A percentile compares a stretch with the other conserved stretches of the same genome.
Evolutionary conservation across 53 echinoderm and acorn worm genomes (phyloP).

Genomic region (Holothuria leucospilota): DNA sequence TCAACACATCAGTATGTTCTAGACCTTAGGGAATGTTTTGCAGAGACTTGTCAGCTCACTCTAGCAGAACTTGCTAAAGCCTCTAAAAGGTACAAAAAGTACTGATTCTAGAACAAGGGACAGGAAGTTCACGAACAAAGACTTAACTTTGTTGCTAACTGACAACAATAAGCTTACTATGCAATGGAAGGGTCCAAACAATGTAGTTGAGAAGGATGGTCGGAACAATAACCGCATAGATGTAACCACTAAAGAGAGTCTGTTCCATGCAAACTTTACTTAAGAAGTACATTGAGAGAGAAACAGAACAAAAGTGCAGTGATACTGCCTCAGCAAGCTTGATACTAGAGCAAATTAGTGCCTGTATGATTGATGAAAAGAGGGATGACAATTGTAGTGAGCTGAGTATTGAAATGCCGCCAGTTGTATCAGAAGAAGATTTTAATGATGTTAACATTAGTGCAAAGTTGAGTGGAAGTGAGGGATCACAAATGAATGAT

Average conservation of each 20-base stretch:
- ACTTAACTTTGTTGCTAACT: constrained; percentile 54
- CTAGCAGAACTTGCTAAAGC: constrained; percentile 57
- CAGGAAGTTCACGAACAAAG: constrained; percentile 50
- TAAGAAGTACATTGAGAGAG: constrained; percentile 35
- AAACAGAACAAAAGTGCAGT: too few relatives aligned
- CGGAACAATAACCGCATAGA: constrained; percentile 55
- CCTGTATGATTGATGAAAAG: neutral
- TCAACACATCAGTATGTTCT: constrained; percentile 63
- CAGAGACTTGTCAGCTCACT: constrained; percentile 50
- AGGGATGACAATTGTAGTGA: neutral
- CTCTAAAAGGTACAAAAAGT: constrained; percentile 41
- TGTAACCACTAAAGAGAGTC: constrained; percentile 45
- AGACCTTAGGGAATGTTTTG: constrained; percentile 54
- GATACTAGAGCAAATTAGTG: neutral
- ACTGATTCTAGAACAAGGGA: constrained; percentile 54
- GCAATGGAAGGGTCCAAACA: constrained; percentile 67
- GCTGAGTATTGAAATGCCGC: neutral
- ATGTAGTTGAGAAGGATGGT: constrained; percentile 34
- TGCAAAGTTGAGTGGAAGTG: constrained; percentile 15
- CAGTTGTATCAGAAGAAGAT: constrained; percentile 15
- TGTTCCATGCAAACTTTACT: constrained; percentile 65
- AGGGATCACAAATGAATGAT: constrained; percentile 11
- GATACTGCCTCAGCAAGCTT: neutral
- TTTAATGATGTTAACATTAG: constrained; percentile 55
- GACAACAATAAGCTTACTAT: too few relatives aligned